phyloP scores from a whole-genome alignment of 2,113 vertebrate species.

The Callaeas wilsoni region DNA sequence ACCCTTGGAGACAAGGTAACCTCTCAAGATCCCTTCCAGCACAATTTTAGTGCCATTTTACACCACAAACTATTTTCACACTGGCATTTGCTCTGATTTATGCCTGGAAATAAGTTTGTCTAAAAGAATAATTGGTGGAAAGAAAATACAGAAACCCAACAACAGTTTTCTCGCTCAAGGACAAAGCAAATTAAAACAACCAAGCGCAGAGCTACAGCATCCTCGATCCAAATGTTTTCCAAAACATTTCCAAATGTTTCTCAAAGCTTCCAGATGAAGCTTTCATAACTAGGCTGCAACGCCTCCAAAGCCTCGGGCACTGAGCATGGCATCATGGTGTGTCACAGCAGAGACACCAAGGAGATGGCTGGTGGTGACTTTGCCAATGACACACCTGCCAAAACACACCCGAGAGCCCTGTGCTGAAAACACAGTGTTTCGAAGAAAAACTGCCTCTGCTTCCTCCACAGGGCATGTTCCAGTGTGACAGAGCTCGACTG shows the following conservation, averaged over 20 bases:
- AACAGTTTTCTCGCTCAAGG: not conserved
- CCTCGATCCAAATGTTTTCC: slow-evolving; percentile 11
- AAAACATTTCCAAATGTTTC: slow-evolving; percentile 53
- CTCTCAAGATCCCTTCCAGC: not conserved
- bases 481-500: rapidly evolving
- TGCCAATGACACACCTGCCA: not conserved
- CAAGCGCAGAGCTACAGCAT: not conserved
- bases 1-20: not conserved
- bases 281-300: not conserved
- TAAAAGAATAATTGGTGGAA: not conserved
- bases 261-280: slow-evolving; percentile 33
- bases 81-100: slow-evolving; percentile 8
- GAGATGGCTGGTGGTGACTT: not conserved
- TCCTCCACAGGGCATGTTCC: not conserved
- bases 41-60: not conserved
- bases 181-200: slow-evolving; percentile 28
- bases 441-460: not conserved
- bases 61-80: not conserved
- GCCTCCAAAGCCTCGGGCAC: not conserved
- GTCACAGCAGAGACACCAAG: rapidly evolving
- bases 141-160: not conserved
- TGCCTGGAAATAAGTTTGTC: not conserved
- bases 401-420: not conserved
- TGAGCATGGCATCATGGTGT: rapidly evolving
- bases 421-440: not conserved